Evolutionary conservation across 1,140 invertebrate genomes (phyloP), one percentile per base, ranked within the genome.

Genomic region (Tribolium madens): DNA sequence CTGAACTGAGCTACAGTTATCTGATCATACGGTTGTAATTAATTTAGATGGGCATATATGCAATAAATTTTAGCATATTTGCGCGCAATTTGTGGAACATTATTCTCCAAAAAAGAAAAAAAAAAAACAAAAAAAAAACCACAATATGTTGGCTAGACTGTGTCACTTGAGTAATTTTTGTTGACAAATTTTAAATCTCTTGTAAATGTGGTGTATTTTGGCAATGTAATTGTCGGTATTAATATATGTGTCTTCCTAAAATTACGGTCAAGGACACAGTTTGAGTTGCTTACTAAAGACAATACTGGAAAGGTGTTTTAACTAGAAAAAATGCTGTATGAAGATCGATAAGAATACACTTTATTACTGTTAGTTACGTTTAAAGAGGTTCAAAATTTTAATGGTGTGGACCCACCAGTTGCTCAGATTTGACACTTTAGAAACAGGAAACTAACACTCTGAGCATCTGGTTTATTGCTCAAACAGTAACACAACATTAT

Each of bases 381-480:
- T 46, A 69, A 69, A 42, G 31, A 31, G 36, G 68, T 52, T 73
- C 47, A 53, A 68, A 68, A 42, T 36, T 53, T 57, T 73, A 47
- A 36, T 9, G 79, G 78, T 81, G 80, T 81, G 78, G 80, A 80
- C 78, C 80, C 50, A 78, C 76, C 80, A 82, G 79, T 48, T 74
- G 79, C 78, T 82, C 78, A 81, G 77, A 79, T 68, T 73, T 75
- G 57, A 57, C 52, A 74, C 72, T 70, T 7, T 75, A 74, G 50
- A 80, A 79, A 76, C 83, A 84, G 83, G 83, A 84, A 84, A 83
- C 83, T 84, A 83, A 81, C 80, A 78, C 73, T 76, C 79, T 81
- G 82, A 84, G 82, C 83, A 81, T 84, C 83, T 83, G 83, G 82
- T 82, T 76, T 64, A 31, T 64, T 64, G 57, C 57, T 64, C 57